These are phyloP conservation scores for Neoniphon sammara DNA, from an alignment of 2,797 vertebrate species.

Conservation along the genomic window DNA sequence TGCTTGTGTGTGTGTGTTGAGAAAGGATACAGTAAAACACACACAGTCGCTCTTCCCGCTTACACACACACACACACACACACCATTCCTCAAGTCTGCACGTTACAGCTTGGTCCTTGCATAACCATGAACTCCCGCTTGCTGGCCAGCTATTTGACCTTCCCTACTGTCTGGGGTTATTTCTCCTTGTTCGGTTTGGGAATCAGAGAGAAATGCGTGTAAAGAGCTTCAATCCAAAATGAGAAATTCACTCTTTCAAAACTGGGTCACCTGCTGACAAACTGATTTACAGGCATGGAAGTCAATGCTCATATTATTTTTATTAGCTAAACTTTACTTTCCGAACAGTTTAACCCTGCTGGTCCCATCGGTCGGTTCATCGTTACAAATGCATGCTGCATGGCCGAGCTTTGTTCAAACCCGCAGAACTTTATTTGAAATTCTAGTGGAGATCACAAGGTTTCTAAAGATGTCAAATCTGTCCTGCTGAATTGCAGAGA, in stretches of 20 bases:
- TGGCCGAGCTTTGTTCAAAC: too few species aligned
- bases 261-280: too few species aligned
- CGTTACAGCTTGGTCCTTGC: conserved; percentile 41
- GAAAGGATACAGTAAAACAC: not conserved
- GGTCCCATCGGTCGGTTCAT: too few species aligned
- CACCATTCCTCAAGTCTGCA: conserved; percentile 45
- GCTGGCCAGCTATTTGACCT: conserved; percentile 54
- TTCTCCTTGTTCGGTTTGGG: conserved; percentile 40
- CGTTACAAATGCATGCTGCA: too few species aligned
- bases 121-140: conserved; percentile 51
- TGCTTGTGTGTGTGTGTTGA: conserved; percentile 9
- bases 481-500: too few species aligned
- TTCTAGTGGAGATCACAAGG: too few species aligned
- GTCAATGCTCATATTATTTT: not conserved
- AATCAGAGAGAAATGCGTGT: conserved; percentile 35
- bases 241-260: conserved; percentile 12
- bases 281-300: too few species aligned
- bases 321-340: not conserved
- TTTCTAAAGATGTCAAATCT: too few species aligned
- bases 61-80: conserved; percentile 27
- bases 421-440: too few species aligned
- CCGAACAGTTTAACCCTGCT: too few species aligned
- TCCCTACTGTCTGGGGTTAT: conserved; percentile 50
- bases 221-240: too few species aligned
- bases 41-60: not conserved